Evolutionary conservation across 2,888 invertebrate genomes (phyloP).

Genomic region (Drosophila nr. medialis): DNA sequence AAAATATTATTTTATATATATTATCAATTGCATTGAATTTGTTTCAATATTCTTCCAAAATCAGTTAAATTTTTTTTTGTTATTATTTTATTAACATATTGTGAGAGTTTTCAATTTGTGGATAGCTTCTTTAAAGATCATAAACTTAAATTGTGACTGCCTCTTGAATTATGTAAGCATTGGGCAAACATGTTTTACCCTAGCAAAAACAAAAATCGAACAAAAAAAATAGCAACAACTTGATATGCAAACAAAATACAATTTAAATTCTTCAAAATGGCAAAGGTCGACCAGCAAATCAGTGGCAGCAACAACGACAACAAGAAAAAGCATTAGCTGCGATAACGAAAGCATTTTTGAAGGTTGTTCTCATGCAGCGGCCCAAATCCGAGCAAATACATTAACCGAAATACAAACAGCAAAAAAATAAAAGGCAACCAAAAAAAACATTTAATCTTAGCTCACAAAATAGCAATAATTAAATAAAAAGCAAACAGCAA

Average conservation of each 20-base stretch:
- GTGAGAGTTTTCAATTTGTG: conserved; percentile 12
- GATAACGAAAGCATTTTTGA: conserved; percentile 63
- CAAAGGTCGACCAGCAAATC: conserved; percentile 70
- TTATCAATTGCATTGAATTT: neutral
- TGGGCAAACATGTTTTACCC: conserved; percentile 53
- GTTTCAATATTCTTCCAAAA: neutral
- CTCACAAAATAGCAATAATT: conserved; percentile 69
- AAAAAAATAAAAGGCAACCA: neutral
- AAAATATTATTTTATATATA: too few relatives aligned
- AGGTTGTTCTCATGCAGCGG: conserved; percentile 77
- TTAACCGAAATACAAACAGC: conserved; percentile 24
- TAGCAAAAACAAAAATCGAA: conserved; percentile 4
- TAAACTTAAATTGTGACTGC: conserved; percentile 39
- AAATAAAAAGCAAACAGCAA: conserved; percentile 48
- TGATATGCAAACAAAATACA: conserved; percentile 67
- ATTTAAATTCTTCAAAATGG: conserved; percentile 65
- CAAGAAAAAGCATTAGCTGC: conserved; percentile 29
- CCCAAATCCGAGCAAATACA: conserved; percentile 61
- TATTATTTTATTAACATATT: conserved; percentile 8
- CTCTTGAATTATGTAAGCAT: conserved; percentile 67
- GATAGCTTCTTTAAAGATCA: conserved; percentile 11
- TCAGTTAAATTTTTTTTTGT: neutral
- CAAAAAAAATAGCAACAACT: conserved; percentile 19
- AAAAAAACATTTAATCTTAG: conserved; percentile 37
- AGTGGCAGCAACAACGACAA: conserved; percentile 21